phyloP scores from a whole-genome alignment of 1,140 invertebrate genomes.

The Macrosteles quadrilineatus region DNA sequence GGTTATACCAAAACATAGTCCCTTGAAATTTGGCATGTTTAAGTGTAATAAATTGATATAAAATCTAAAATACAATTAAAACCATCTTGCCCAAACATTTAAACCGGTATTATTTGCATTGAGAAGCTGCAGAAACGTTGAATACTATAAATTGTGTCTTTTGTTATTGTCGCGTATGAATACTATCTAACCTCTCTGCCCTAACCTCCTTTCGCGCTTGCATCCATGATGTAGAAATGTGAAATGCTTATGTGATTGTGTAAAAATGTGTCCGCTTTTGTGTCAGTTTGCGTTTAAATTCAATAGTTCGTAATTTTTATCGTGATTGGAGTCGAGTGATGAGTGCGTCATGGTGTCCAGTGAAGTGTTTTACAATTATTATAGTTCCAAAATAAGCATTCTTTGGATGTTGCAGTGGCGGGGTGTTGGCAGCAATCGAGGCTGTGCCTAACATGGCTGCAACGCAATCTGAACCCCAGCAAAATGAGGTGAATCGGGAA shows the following conservation, averaged over 20 bases:
- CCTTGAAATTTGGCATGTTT: neutral
- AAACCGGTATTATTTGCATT: too few relatives aligned
- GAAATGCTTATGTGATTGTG: conserved; percentile 43
- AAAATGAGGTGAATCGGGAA: conserved; percentile 59
- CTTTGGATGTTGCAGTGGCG: conserved; percentile 46
- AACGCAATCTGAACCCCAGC: conserved; percentile 60
- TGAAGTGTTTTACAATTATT: conserved; percentile 45
- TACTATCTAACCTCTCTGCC: conserved; percentile 43
- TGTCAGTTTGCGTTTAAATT: conserved; percentile 35
- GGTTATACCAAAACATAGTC: conserved; percentile 13
- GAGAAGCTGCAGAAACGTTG: too few relatives aligned
- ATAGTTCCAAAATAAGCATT: conserved; percentile 46
- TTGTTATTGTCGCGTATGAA: conserved; percentile 44
- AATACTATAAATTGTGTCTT: too few relatives aligned
- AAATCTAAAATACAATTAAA: too few relatives aligned
- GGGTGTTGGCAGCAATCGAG: conserved; percentile 47
- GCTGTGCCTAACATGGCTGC: conserved; percentile 57
- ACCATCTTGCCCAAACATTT: too few relatives aligned
- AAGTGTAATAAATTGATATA: too few relatives aligned
- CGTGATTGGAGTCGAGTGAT: conserved; percentile 43
- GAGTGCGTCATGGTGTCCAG: conserved; percentile 46
- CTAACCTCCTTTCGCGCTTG: conserved; percentile 46
- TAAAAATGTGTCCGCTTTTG: conserved; percentile 40
- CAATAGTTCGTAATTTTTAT: conserved; percentile 31
- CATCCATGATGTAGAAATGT: conserved; percentile 44